These are phyloP conservation scores for Chunga burmeisteri DNA, from an alignment of 2,113 vertebrate genomes.

Conservation along the genomic window DNA sequence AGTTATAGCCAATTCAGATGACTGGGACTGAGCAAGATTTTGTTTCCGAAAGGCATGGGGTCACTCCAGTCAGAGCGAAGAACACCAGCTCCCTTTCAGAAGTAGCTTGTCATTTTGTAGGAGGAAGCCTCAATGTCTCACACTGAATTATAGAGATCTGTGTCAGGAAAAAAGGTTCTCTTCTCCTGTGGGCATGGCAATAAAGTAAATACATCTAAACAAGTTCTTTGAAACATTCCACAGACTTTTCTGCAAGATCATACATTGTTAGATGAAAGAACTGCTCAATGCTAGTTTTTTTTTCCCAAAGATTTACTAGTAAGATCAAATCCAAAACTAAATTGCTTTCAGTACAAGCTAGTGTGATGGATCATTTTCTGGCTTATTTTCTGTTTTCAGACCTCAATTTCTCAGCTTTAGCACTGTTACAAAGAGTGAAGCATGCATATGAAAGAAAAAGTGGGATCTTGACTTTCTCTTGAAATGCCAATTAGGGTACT, in stretches of 20 bases:
- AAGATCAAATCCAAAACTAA: constrained; percentile 23
- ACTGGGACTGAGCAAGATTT: neutral
- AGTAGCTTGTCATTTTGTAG: neutral
- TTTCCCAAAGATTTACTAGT: neutral
- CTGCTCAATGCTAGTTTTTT: neutral
- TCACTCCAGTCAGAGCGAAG: neutral
- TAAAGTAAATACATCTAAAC: constrained; percentile 26
- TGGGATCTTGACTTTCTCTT: neutral
- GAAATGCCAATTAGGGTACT: neutral
- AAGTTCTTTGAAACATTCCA: constrained; percentile 16
- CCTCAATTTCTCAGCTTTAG: neutral
- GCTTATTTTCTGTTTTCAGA: constrained; percentile 32
- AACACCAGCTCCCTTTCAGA: neutral
- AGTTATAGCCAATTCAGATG: fast-evolving
- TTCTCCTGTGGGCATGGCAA: neutral
- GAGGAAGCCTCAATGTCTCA: neutral
- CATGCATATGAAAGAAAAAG: neutral
- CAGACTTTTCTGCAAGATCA: constrained; percentile 5
- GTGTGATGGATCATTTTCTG: neutral
- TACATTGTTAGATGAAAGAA: constrained; percentile 34
- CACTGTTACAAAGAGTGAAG: neutral
- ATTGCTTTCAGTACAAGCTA: neutral
- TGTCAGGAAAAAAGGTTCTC: neutral
- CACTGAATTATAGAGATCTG: neutral
- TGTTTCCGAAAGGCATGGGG: neutral